Base-by-base conservation (phyloP, 2,113 vertebrate species). In the Pampusana beccarii region DNA sequence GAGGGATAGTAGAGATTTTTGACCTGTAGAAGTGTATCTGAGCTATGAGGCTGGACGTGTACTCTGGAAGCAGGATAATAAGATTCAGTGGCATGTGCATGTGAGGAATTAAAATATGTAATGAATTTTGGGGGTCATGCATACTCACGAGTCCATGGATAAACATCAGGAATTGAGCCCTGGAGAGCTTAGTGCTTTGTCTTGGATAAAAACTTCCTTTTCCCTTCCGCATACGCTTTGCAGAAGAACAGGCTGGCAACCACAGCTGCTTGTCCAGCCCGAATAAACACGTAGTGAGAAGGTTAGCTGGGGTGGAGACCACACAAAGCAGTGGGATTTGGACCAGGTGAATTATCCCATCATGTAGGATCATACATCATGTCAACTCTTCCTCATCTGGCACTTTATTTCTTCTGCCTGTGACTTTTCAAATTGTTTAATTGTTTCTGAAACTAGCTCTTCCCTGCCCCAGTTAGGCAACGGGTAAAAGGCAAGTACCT, bases 191-290 rank as follows among this genome's bases (percentile, higher is more conserved):
- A 86, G n/a, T 70, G 67, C 74, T 94, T 96, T 86, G 60, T 70
- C 64, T 95, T 95, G 85, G 75, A 71, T 77, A 6, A 46, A 54
- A 90, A 19, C 51, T 93, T 94, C 75, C 65, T 78, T 91, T 95
- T 92, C 33, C 60, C 54, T 88, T 93, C 90, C 74, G 64, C 3
- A 0, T 75, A 31, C 42, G 50, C 58, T 90, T 80, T 92, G 75
- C 65, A 93, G 66, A 48, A 90, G 82, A 48, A 48, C 87, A 94
- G 72, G 57, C 3, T 95, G 91, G 87, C 81, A 94, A 17, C 40
- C 13, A 3, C 50, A 14, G 42, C 65, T 73, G 61, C 61, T 75
- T 53, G 57, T 71, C 33, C 57, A 74, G 51, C 92, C 93, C 66
- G 88, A 72, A 81, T 51, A 92, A 92, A 84, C 48, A 73, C 16